These are phyloP conservation scores for Squalus acanthias DNA, from an alignment of 2,797 vertebrate genomes.

Conservation along the genomic window DNA sequence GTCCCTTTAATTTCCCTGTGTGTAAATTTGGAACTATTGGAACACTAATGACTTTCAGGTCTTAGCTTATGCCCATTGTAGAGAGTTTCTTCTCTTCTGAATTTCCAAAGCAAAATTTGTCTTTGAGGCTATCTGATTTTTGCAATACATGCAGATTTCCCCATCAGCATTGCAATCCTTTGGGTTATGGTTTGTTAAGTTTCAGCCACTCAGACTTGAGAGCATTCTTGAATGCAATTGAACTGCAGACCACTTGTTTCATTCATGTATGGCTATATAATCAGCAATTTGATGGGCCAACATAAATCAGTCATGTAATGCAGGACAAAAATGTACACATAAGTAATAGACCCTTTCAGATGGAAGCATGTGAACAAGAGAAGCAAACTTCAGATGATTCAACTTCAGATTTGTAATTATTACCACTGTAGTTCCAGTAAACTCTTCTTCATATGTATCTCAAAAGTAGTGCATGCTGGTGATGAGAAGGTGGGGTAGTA, in stretches of 20 bases:
- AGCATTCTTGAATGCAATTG: not conserved
- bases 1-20: no score
- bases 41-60: no score
- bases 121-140: not conserved
- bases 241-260: not conserved
- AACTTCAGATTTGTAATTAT: not conserved
- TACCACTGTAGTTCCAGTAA: not conserved
- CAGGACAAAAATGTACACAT: not conserved
- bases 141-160: not conserved
- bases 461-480: not conserved
- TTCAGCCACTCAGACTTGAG: not conserved
- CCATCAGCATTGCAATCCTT: not conserved
- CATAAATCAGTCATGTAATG: not conserved
- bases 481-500: not conserved
- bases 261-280: not conserved
- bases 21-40: no score
- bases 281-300: not conserved
- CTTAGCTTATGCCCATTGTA: no score
- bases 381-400: not conserved
- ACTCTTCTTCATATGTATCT: not conserved
- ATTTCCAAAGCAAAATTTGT: no score
- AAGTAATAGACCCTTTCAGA: not conserved
- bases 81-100: no score
- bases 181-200: not conserved
- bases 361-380: not conserved